Evolutionary conservation across 2,888 invertebrate species (phyloP).

Genomic region (Autographa gamma): DNA sequence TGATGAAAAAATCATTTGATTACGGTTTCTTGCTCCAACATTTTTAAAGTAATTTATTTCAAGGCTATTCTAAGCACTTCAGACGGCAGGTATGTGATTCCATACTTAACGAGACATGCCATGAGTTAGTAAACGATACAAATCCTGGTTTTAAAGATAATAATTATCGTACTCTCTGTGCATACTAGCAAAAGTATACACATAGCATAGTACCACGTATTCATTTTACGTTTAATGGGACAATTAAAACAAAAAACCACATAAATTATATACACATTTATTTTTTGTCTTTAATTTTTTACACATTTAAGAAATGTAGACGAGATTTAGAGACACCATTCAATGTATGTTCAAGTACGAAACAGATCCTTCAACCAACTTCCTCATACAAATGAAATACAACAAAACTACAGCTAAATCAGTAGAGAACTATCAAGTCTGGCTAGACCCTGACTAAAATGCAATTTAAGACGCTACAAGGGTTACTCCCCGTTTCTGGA

Average conservation of each 20-base stretch:
- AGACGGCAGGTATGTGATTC: too few species aligned
- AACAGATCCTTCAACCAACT: conserved; percentile 3
- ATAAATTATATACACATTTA: conserved; percentile 72
- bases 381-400: background rate
- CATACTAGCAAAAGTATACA: too few species aligned
- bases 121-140: too few species aligned
- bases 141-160: too few species aligned
- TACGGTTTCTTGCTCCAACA: too few species aligned
- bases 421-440: background rate
- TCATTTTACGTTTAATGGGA: too few species aligned
- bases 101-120: too few species aligned
- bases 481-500: background rate
- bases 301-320: conserved; percentile 67
- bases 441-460: conserved; percentile 1
- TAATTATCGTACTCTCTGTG: too few species aligned
- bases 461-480: conserved; percentile 2
- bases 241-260: conserved; percentile 36
- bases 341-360: conserved; percentile 19
- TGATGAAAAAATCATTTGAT: too few species aligned
- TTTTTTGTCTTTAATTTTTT: conserved; percentile 73
- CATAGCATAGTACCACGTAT: too few species aligned
- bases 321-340: conserved; percentile 64
- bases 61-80: too few species aligned
- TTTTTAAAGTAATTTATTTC: too few species aligned
- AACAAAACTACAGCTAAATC: background rate